Evolutionary conservation across 2,888 invertebrate species (phyloP), one percentile per base, ranked within the genome.

Genomic region (Harpalus rubripes): DNA sequence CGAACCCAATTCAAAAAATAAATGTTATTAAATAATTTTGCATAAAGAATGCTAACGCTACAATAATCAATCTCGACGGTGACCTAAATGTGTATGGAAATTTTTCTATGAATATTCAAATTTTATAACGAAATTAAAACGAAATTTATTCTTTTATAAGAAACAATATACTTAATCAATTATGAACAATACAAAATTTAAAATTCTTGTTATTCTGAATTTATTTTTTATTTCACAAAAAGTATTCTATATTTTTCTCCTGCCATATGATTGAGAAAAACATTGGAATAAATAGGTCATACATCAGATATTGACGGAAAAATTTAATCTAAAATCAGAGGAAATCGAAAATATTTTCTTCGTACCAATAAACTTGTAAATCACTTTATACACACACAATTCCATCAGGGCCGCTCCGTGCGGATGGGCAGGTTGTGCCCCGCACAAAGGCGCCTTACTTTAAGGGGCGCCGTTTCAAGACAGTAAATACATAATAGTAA

Each of bases 81-180:
- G 68, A 39, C 68, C 68, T 68, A 32, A 68, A 68, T 68, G 41
- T 68, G 39, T 68, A 68, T 68, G 68, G 68, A 68, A 68, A 68
- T 68, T 68, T 39, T 32, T 68, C 26, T 39, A 68, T 68, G 68
- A 68, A 68, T 68, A 68, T 68, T 68, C 68, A 68, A 26, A n/a
- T 68, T 68, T 68, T 68, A 26, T 39, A 68, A 68, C 68, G 26
- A 68, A 39, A 68, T 68, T 68, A 68, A 68, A 32, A 32, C 32
- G 68, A 39, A 39, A 68, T 32, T 63, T 15, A 15, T 59, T 59
- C 15, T 22, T 39, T 68, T 15, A 39, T 68, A 68, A 68, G 68
- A 59, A 59, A 59, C 59, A 3, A 7, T 59, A 1, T 10, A n/a
- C n/a, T n/a, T n/a, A 7, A 16, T 7, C 59, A 59, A 59, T 16